These are phyloP conservation scores for Sipha flava DNA, from an alignment of 1,140 invertebrate genomes.

Conservation along the genomic window DNA sequence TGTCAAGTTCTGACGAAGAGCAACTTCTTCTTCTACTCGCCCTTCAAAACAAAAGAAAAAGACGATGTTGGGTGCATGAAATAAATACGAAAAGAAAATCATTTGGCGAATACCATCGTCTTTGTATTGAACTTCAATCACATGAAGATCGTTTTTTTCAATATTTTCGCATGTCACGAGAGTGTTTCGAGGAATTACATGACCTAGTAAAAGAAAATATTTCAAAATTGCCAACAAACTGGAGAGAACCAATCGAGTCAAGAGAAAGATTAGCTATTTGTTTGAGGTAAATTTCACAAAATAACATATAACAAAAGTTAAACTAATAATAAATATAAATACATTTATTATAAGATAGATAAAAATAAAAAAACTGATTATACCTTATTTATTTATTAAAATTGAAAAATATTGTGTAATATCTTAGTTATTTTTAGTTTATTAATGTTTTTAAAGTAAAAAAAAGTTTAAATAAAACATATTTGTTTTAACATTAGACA, in stretches of 20 bases:
- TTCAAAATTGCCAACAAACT: neutral
- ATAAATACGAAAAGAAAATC: constrained; percentile 1
- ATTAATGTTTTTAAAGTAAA: no score
- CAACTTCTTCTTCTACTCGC: constrained; percentile 11
- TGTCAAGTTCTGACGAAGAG: constrained; percentile 10
- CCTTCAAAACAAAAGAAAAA: constrained; percentile 17
- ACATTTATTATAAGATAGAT: neutral
- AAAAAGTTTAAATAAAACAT: no score
- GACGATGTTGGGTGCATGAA: constrained; percentile 21
- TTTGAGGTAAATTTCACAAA: neutral
- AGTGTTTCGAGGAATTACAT: neutral
- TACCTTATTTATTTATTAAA: neutral
- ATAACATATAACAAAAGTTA: neutral
- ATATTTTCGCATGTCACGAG: neutral
- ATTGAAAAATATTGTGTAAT: no score
- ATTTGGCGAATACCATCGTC: constrained; percentile 13
- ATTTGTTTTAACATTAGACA: no score
- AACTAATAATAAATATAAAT: neutral
- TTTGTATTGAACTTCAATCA: constrained; percentile 20
- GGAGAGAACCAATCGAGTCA: neutral
- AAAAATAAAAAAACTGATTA: neutral
- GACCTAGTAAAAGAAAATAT: neutral
- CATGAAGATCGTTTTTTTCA: constrained; percentile 19
- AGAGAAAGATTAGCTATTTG: neutral
- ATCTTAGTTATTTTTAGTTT: no score